A percentile compares a stretch with the other conserved stretches of the same genome.
phyloP scores from a whole-genome alignment of 2,888 invertebrate genomes.

The Hydrotaea diabolus region DNA sequence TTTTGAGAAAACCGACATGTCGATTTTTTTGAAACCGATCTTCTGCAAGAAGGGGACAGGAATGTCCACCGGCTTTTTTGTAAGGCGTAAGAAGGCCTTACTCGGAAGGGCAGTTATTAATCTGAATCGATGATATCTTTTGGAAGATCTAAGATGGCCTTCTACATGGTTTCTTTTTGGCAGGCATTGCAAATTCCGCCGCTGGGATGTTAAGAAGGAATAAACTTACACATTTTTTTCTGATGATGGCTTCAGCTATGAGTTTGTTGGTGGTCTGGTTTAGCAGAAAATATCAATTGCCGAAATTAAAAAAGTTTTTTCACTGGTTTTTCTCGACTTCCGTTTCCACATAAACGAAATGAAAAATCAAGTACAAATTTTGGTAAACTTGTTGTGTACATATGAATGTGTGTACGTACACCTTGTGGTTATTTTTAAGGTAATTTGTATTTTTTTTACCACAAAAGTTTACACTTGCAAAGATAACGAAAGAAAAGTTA shows the following conservation, averaged over 20 bases:
- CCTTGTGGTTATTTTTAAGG: not conserved
- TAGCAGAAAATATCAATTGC: slow-evolving; percentile 65
- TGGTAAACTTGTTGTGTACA: not conserved
- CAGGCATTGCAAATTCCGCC: too few relatives aligned
- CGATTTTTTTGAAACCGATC: too few relatives aligned
- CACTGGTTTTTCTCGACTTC: not conserved
- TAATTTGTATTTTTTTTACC: not conserved
- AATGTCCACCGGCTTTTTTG: too few relatives aligned
- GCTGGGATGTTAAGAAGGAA: not conserved
- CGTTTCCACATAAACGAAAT: slow-evolving; percentile 47
- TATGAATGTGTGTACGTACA: not conserved
- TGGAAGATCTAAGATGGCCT: too few relatives aligned
- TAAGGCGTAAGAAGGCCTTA: too few relatives aligned
- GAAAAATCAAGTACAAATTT: slow-evolving; percentile 22
- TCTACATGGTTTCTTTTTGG: too few relatives aligned
- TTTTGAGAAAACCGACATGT: too few relatives aligned
- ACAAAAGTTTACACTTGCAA: not conserved
- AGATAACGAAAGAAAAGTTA: not conserved
- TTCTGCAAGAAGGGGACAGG: too few relatives aligned
- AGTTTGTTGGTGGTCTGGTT: slow-evolving; percentile 25
- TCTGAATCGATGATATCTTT: too few relatives aligned
- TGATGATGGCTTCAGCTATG: not conserved
- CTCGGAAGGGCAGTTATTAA: too few relatives aligned
- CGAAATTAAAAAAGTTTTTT: slow-evolving; percentile 70
- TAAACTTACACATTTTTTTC: not conserved